Percentiles rank a stretch among this genome's conserved stretches.
Conservation (phyloP, 2,888 invertebrate genomes). For the Drosophila anomalata region DNA sequence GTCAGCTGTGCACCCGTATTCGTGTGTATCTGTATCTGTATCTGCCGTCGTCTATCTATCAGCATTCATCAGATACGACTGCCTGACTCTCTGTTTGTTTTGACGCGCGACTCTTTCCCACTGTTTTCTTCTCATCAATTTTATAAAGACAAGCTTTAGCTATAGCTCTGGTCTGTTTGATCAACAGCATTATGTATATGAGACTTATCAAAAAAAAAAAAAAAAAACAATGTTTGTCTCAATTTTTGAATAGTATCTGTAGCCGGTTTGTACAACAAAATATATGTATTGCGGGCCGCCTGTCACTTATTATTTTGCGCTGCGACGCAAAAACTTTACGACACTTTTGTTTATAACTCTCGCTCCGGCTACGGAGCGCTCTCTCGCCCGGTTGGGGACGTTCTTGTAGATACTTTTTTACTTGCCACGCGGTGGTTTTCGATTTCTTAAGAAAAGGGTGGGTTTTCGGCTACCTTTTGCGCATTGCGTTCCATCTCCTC, state of each 20-base stretch:
- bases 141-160: conserved; percentile 43
- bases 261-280: conserved; percentile 27
- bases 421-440: conserved; percentile 52
- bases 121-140: conserved; percentile 52
- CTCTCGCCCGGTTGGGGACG: conserved; percentile 29
- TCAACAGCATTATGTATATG: conserved; percentile 10
- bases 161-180: conserved; percentile 12
- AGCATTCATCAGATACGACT: conserved; percentile 48
- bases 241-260: conserved; percentile 15
- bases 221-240: conserved; percentile 25
- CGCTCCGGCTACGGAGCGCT: conserved; percentile 10
- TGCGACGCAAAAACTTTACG: conserved; percentile 80
- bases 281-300: conserved; percentile 27
- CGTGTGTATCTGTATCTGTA: conserved; percentile 22
- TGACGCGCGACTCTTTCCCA: conserved; percentile 56
- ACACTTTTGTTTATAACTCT: conserved; percentile 52
- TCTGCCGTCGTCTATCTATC: conserved; percentile 49
- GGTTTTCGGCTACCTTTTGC: conserved; percentile 64
- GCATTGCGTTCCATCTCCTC: conserved; percentile 72
- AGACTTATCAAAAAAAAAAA: conserved; percentile 18
- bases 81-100: conserved; percentile 71
- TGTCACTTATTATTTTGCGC: conserved; percentile 48
- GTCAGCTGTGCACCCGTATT: conserved; percentile 18
- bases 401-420: conserved; percentile 70
- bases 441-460: conserved; percentile 38